Conservation (phyloP, 2,888 invertebrate species). For the Lottia gigantea region DNA sequence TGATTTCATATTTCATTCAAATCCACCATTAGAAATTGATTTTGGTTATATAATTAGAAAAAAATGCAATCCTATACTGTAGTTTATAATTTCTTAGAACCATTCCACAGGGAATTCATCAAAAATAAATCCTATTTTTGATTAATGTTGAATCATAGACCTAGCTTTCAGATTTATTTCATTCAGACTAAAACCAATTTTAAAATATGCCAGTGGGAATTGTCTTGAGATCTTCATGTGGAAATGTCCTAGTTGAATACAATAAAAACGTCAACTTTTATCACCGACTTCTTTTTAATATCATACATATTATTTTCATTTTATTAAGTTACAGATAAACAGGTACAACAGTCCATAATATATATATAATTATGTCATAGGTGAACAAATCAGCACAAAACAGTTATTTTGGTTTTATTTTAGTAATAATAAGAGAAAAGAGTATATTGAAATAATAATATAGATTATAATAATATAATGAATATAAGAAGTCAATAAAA, state of each 20-base stretch:
- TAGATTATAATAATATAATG: neutral
- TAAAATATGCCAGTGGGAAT: conserved; percentile 3
- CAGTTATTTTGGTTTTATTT: too few relatives aligned
- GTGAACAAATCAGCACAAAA: too few relatives aligned
- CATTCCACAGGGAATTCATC: too few relatives aligned
- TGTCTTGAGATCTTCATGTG: neutral
- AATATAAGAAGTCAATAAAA: conserved; percentile 9
- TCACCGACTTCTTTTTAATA: neutral
- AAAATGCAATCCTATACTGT: too few relatives aligned
- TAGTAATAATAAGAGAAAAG: too few relatives aligned
- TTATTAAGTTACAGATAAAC: neutral
- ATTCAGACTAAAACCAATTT: conserved; percentile 11
- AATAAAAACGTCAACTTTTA: conserved; percentile 5
- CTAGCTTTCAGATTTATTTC: conserved; percentile 8
- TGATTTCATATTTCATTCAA: too few relatives aligned
- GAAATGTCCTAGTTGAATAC: neutral
- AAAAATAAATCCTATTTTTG: neutral
- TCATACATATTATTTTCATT: conserved; percentile 3
- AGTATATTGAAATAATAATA: too few relatives aligned
- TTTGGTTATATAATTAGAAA: too few relatives aligned
- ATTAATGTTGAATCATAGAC: neutral
- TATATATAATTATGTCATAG: too few relatives aligned
- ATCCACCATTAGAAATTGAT: too few relatives aligned
- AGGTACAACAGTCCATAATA: too few relatives aligned
- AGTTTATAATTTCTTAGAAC: too few relatives aligned